phyloP scores from a whole-genome alignment of 2,113 vertebrate genomes.

The Suricata suricatta region DNA sequence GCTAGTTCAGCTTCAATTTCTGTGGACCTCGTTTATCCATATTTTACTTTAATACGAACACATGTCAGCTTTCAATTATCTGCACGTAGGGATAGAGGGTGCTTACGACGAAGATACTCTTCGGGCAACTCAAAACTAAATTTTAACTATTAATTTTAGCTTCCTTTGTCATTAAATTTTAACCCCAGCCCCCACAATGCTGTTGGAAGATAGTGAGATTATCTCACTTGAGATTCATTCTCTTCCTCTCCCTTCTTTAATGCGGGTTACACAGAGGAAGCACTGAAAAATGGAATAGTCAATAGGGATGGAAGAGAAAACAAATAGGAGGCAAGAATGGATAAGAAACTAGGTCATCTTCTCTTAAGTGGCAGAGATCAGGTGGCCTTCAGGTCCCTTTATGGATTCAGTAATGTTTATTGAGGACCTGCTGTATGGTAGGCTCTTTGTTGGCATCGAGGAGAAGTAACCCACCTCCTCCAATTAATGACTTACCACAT shows the following conservation, averaged over 20 bases:
- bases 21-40: background rate
- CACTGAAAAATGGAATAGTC: background rate
- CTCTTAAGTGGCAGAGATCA: background rate
- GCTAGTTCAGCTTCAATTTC: background rate
- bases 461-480: background rate
- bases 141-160: constrained; percentile 28
- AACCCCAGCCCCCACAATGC: background rate
- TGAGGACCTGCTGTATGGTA: background rate
- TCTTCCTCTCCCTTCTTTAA: background rate
- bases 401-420: background rate
- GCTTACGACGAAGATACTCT: background rate
- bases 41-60: background rate
- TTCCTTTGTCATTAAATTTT: background rate
- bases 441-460: background rate
- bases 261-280: background rate
- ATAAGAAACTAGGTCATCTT: background rate
- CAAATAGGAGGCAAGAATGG: background rate
- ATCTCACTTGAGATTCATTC: background rate
- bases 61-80: constrained; percentile 15
- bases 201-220: background rate
- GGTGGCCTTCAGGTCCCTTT: background rate
- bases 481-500: background rate
- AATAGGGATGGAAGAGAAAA: background rate
- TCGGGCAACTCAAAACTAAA: background rate
- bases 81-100: background rate